Percentiles rank a stretch among this genome's conserved stretches.
Conservation (phyloP, 2,888 invertebrate genomes). For the Drosophila phalerata region DNA sequence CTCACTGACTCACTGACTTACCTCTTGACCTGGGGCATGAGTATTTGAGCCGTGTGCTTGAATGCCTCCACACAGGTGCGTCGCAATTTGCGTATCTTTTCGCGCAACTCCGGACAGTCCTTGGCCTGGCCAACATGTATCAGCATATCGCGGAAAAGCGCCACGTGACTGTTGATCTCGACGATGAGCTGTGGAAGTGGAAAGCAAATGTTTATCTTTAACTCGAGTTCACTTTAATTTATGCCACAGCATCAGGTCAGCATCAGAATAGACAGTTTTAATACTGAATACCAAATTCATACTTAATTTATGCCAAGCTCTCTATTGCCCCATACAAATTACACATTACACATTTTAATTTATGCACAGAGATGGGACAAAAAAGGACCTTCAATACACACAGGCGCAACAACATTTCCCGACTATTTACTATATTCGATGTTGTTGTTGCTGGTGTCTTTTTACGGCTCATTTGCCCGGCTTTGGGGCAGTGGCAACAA, state of each 20-base stretch:
- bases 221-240: conserved; percentile 54
- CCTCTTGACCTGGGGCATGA: conserved; percentile 94
- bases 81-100: conserved; percentile 93
- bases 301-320: conserved; percentile 57
- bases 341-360: conserved; percentile 66
- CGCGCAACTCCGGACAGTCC: conserved; percentile 94
- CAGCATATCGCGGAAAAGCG: conserved; percentile 93
- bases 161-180: conserved; percentile 95
- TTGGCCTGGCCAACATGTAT: conserved; percentile 95
- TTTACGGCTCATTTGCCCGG: conserved; percentile 78
- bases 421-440: conserved; percentile 35
- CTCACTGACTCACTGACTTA: conserved; percentile 85
- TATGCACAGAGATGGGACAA: conserved; percentile 49
- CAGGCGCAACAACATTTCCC: conserved; percentile 45
- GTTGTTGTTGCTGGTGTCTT: conserved; percentile 38
- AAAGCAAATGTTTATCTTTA: conserved; percentile 48
- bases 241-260: conserved; percentile 45
- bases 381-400: conserved; percentile 34
- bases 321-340: conserved; percentile 60
- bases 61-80: conserved; percentile 94
- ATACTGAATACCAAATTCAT: conserved; percentile 16
- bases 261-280: conserved; percentile 16
- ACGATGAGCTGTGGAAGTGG: conserved; percentile 93
- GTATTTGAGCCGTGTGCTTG: conserved; percentile 92
- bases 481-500: conserved; percentile 41